phyloP scores from a whole-genome alignment of 2,113 vertebrate genomes.

The Entosphenus tridentatus region DNA sequence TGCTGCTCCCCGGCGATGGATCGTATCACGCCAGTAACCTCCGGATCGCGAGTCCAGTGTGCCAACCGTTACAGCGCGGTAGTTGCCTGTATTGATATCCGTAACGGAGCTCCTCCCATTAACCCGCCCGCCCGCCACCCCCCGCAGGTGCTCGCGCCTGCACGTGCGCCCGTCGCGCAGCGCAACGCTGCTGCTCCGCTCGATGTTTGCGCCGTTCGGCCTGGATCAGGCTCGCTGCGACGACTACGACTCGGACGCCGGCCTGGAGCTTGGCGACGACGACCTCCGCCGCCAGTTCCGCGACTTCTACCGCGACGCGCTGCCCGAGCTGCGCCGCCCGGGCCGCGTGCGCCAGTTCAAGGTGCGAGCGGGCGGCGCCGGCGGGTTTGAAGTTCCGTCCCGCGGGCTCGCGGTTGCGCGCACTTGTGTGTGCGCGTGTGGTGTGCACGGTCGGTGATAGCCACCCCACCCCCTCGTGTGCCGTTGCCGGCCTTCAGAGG shows the following conservation, averaged over 20 bases:
- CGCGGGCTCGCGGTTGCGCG: too few species aligned
- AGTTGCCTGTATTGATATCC: too few species aligned
- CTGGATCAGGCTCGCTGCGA: conserved; percentile 72
- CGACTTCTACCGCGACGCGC: conserved; percentile 74
- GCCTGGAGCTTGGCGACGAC: conserved; percentile 75
- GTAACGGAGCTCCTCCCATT: too few species aligned
- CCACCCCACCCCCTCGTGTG: too few species aligned
- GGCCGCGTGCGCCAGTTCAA: conserved; percentile 89
- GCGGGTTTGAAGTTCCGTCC: too few species aligned
- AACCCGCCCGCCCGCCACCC: too few species aligned
- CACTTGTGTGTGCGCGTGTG: background rate
- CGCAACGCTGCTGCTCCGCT: conserved; percentile 55
- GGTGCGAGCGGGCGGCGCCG: conserved; percentile 21
- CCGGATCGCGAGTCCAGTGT: too few species aligned
- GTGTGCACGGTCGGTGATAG: background rate
- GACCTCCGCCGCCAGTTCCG: conserved; percentile 73
- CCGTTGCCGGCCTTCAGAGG: too few species aligned
- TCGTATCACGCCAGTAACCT: too few species aligned
- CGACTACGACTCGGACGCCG: conserved; percentile 71
- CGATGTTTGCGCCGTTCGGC: conserved; percentile 78
- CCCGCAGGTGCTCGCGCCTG: conserved; percentile 60
- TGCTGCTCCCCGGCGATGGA: too few species aligned
- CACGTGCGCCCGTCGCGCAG: conserved; percentile 49
- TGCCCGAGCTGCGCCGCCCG: conserved; percentile 60
- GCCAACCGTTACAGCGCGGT: too few species aligned